phyloP scores from a whole-genome alignment of 2,888 invertebrate genomes.

The Stegana nigrithorax region DNA sequence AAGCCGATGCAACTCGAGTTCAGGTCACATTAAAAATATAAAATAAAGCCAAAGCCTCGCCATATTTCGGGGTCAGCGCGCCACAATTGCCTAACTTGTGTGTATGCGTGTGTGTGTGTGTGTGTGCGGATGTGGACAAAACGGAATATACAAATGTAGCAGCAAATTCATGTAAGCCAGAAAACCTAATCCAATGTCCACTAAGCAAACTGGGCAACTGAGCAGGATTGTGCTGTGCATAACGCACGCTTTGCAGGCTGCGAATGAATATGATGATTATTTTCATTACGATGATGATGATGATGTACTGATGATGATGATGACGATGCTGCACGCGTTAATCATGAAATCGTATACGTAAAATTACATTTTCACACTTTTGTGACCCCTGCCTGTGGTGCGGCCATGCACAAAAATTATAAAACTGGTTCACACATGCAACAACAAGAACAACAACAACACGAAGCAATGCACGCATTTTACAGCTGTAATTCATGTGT shows the following conservation, averaged over 20 bases:
- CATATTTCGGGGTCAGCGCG: constrained; percentile 8
- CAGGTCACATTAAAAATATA: not conserved
- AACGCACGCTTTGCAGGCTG: too few species aligned
- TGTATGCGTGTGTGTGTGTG: not conserved
- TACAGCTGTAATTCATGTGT: too few species aligned
- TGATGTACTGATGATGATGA: not conserved
- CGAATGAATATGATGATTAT: not conserved
- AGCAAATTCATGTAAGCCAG: too few species aligned
- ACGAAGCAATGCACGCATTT: not conserved
- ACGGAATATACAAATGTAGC: too few species aligned
- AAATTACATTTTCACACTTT: constrained; percentile 53
- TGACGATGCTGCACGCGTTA: not conserved
- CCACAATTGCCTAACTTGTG: not conserved
- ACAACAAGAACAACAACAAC: too few species aligned
- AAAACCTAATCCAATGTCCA: not conserved
- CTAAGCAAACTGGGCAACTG: too few species aligned
- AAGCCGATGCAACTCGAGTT: not conserved
- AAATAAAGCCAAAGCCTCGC: too few species aligned
- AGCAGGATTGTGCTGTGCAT: too few species aligned
- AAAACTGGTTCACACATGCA: too few species aligned
- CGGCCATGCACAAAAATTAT: too few species aligned
- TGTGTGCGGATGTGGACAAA: too few species aligned
- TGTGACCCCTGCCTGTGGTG: constrained; percentile 53
- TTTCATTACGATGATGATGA: not conserved
- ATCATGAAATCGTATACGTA: constrained; percentile 8